Evolutionary conservation across 1,140 invertebrate species (phyloP), one percentile per base, ranked within the genome.

Genomic region (Drosophila simulans): DNA sequence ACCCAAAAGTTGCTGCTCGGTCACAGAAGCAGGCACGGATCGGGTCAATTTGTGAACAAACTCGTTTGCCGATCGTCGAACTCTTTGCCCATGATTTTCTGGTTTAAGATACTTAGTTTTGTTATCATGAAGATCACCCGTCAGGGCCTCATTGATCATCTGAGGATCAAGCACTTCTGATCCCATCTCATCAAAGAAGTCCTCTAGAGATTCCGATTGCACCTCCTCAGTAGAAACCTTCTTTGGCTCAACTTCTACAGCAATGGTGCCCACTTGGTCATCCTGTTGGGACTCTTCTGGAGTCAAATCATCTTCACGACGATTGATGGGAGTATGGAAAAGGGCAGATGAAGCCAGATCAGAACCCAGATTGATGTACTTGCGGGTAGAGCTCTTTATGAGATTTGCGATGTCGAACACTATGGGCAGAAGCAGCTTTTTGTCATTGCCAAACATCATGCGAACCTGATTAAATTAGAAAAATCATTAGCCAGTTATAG

Each of bases 401-500:
- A 95, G 93, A 77, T 95, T 95, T 1, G 94, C 94, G 72, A 95
- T 94, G 79, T 95, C 95, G 64, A 93, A 93, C 52, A 94, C 93
- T 63, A 95, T 95, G 22, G 95, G 95, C 40, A 95, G 77, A 91
- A 95, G 93, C 2, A 95, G 91, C 20, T 95, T 94, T 39, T 94
- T 92, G 51, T 94, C 93, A 64, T 94, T 93, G 55, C 93, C 93
- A 77, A 95, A 94, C 91, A 94, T 93, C 71, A 93, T 93, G 82
- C 92, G 93, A 48, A 94, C 93, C 93, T 95, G 49, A 1, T 5
- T 35, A 35, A 17, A 10, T 11, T 10, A 17, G 10, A 11, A 10
- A 37, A 35, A 11, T 5, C 4, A 1, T 4, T n/a, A 13, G 45
- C 1, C 12, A 7, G 0, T 7, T 37, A 2, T 27, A 17, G 5